Evolutionary conservation across 2,888 invertebrate species (phyloP), one percentile per base, ranked within the genome.

Genomic region (Drosophila meridiana): DNA sequence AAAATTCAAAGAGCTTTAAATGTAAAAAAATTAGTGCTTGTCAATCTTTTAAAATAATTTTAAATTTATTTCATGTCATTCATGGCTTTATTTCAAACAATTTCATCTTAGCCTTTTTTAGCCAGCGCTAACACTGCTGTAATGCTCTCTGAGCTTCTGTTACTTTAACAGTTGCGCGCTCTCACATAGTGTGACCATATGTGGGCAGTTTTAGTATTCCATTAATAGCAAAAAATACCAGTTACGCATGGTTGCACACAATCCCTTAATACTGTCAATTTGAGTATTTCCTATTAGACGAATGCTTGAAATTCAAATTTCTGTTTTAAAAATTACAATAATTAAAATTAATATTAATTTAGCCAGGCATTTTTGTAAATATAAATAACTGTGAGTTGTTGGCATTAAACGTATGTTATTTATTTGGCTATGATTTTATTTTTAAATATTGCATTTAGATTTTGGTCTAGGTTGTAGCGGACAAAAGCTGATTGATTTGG

Each of bases 171-270:
- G 58, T 43, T 4, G 14, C 26, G 9, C 60, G 43, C 64, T 73
- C 69, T 69, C 78, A 36, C 26, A 38, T 8, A 53, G 64, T 73
- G 48, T 48, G 69, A 57, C 80, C 80, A 48, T 48, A 58, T 14
- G 13, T 9, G 2, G 4, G 0, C 0, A 6, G 8, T 0, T 36
- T 2, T 30, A 28, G 77, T 76, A 76, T 80, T 72, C 80, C 57
- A 13, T 11, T 13, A 28, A n/a, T 11, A 28, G 3, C 48, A 0
- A 20, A 61, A 70, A 68, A 76, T 78, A 76, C 67, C 42, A 62
- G 45, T 36, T 65, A 34, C 56, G 53, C 80, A 80, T 65, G 76
- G 72, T 69, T 76, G 80, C 80, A 71, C 61, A 55, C 14, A 34
- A 9, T 6, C 34, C 40, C 43, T 32, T 26, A 42, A 9, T 9